Evolutionary conservation across 2,797 vertebrate species (phyloP), one percentile per base, ranked within the genome.

Genomic region (Pelodytes ibericus): DNA sequence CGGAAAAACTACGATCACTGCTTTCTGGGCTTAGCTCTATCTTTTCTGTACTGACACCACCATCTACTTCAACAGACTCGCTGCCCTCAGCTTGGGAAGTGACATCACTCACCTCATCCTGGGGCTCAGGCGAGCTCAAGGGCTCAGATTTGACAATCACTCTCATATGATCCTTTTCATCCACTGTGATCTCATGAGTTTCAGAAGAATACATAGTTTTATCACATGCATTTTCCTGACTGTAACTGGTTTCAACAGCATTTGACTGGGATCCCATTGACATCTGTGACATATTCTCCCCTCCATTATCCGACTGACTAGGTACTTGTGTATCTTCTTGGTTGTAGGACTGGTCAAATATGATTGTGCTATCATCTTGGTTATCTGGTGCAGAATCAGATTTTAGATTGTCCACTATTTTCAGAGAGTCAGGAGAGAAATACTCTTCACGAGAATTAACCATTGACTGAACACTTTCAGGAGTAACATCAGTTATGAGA

Each of bases 81-180:
- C 95, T 96, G 80, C 95, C 95, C 80, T 98, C 96, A 0, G 95
- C 95, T 49, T 97, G 97, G 0, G 95, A 98, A 1, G 94, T 96
- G 71, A 98, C 94, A 0, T 98, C 96, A 0, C 96, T 97, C 80
- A 92, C 94, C 84, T 98, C 97, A 0, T 98, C 95, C 3, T 91
- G 90, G 0, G 94, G 95, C 80, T 99, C 97, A 0, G 97, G 98
- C 0, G 96, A 99, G 86, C 96, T 98, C 72, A 98, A 80, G 0
- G 96, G 96, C 86, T 99, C 98, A 0, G 91, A 94, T 80, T 99
- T 99, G 2, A 99, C 96, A 73, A 98, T 91, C 49, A 98, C 95
- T 82, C 95, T 84, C 89, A 93, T 90, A 72, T 94, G 93, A 64
- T 91, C 89, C 2, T 91, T 92, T 44, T 95, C 95, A 0, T 85